Conservation (phyloP, 1,140 invertebrate genomes). For the Heliothis subflexa region DNA sequence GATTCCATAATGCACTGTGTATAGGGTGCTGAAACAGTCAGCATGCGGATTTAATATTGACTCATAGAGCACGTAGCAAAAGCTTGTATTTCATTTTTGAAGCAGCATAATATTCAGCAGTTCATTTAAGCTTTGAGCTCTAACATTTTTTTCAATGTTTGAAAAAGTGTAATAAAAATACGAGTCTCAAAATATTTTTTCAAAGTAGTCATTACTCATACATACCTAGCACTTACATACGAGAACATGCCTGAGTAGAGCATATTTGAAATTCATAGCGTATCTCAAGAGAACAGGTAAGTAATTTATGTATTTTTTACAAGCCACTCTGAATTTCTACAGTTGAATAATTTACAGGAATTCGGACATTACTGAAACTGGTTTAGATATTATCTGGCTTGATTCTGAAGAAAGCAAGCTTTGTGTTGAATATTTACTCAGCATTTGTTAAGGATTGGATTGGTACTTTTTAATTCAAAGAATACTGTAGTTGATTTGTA, state of each 20-base stretch:
- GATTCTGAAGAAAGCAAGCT: slow-evolving; percentile 15
- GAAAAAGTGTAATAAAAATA: no score
- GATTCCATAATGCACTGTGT: slow-evolving; percentile 9
- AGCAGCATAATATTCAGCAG: no score
- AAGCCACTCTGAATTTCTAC: neutral
- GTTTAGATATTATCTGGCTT: slow-evolving; percentile 39
- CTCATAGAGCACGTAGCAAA: no score
- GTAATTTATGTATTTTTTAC: slow-evolving; percentile 30
- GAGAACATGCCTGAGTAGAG: no score
- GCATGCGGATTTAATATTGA: no score
- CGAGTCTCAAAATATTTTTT: no score
- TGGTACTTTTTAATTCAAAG: neutral
- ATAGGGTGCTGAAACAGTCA: neutral
- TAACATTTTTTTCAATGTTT: no score
- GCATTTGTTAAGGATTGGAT: neutral
- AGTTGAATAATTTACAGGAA: slow-evolving; percentile 36
- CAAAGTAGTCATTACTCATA: no score
- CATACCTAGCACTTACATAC: no score
- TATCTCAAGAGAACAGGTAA: slow-evolving; percentile 3
- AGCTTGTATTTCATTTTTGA: no score
- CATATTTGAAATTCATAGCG: slow-evolving; percentile 30
- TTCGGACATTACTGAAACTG: slow-evolving; percentile 33
- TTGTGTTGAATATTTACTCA: slow-evolving; percentile 23
- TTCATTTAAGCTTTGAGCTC: no score
- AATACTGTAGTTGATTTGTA: no score